Evolutionary conservation across 2,888 invertebrate species (phyloP).

Genomic region (Polydesmus complanatus): DNA sequence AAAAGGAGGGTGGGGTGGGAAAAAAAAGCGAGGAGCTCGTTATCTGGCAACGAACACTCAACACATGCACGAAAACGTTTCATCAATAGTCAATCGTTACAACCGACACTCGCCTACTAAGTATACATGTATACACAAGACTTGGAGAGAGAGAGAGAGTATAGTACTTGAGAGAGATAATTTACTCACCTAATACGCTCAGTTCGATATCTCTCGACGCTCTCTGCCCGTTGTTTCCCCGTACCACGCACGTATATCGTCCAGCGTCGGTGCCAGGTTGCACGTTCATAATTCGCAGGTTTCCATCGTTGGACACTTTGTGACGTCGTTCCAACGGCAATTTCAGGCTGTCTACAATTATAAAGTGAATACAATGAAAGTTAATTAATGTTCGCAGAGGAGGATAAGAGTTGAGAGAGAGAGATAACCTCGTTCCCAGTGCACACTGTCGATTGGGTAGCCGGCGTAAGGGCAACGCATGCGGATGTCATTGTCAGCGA

Average conservation of each 20-base stretch:
- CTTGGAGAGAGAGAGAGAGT: too few relatives aligned
- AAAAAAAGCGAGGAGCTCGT: too few relatives aligned
- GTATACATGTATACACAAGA: too few relatives aligned
- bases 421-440: slow-evolving; percentile 74
- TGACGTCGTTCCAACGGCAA: slow-evolving; percentile 90
- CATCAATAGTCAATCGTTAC: too few relatives aligned
- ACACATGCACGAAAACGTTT: too few relatives aligned
- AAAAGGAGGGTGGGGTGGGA: too few relatives aligned
- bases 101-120: too few relatives aligned
- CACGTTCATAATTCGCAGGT: slow-evolving; percentile 84
- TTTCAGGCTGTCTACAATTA: slow-evolving; percentile 52
- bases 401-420: neutral
- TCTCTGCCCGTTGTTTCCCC: slow-evolving; percentile 78
- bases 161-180: too few relatives aligned
- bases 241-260: slow-evolving; percentile 84
- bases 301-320: slow-evolving; percentile 84
- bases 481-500: slow-evolving; percentile 14
- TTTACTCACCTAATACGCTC: slow-evolving; percentile 95
- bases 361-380: neutral
- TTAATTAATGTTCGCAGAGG: neutral
- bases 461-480: slow-evolving; percentile 73
- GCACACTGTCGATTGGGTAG: slow-evolving; percentile 81
- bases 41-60: too few relatives aligned
- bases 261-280: slow-evolving; percentile 86
- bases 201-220: slow-evolving; percentile 78